These are phyloP conservation scores for Dascyllus trimaculatus DNA, from an alignment of 2,113 vertebrate genomes.

Conservation along the genomic window DNA sequence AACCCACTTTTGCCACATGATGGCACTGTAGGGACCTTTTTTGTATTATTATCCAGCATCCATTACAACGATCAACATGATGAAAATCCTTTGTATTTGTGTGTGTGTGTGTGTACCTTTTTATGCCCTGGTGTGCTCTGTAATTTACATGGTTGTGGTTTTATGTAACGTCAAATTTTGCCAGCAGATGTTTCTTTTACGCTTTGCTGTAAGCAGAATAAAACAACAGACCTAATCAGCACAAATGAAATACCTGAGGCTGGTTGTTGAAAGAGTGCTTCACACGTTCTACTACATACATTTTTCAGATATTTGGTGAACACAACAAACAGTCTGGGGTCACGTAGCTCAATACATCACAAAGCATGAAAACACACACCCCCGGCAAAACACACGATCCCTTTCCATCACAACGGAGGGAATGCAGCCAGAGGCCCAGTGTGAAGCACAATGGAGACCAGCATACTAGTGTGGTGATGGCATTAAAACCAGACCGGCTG, in stretches of 20 bases:
- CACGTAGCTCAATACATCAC: slow-evolving; percentile 37
- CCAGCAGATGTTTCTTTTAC: slow-evolving; percentile 23
- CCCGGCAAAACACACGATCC: slow-evolving; percentile 32
- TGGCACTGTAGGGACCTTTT: slow-evolving; percentile 35
- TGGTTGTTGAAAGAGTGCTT: slow-evolving; percentile 2
- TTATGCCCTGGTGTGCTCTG: neutral
- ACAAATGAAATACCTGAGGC: neutral
- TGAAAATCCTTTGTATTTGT: neutral
- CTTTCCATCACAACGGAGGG: slow-evolving; percentile 22
- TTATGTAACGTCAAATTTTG: neutral
- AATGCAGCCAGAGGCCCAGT: slow-evolving; percentile 14
- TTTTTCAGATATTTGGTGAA: neutral
- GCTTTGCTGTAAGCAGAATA: neutral
- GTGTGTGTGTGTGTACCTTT: neutral
- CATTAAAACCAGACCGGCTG: slow-evolving; percentile 8
- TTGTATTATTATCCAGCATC: neutral
- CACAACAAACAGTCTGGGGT: neutral
- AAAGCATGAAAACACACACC: slow-evolving; percentile 19
- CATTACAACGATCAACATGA: neutral
- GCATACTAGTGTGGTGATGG: slow-evolving; percentile 9
- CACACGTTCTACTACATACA: too few species aligned
- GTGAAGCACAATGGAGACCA: slow-evolving; percentile 6
- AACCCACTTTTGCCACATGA: slow-evolving; percentile 41
- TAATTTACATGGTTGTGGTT: slow-evolving; percentile 6
- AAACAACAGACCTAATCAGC: neutral